Evolutionary conservation across 2,113 vertebrate genomes (phyloP).

Genomic region (Catharus bicknelli): DNA sequence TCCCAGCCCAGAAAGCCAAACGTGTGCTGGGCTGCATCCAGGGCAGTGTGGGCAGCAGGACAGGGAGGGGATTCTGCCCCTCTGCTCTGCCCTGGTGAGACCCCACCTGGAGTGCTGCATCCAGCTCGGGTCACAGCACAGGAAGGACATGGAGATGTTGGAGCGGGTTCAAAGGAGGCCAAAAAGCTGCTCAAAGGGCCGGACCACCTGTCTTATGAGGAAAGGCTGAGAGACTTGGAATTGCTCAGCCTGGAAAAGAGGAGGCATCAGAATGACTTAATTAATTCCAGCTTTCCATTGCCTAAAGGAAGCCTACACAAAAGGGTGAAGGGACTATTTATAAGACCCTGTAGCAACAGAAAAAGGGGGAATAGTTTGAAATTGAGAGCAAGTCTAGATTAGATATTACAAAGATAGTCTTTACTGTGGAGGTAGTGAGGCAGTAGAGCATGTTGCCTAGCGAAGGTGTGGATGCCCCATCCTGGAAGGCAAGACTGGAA

Average conservation of each 20-base stretch:
- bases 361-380: neutral
- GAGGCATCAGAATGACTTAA: neutral
- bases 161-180: fast-evolving
- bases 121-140: neutral
- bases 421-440: neutral
- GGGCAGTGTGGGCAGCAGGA: neutral
- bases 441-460: neutral
- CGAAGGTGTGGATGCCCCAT: neutral
- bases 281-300: neutral
- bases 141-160: fast-evolving
- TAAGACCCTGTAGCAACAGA: neutral
- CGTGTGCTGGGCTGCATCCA: neutral
- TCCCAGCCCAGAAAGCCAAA: neutral
- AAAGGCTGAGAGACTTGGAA: neutral
- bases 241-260: neutral
- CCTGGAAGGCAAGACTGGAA: neutral
- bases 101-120: neutral
- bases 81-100: neutral
- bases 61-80: neutral
- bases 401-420: neutral
- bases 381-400: neutral
- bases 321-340: neutral
- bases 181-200: neutral
- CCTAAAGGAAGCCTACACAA: neutral
- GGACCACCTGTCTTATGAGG: neutral